Conservation (phyloP, 1,140 invertebrate genomes). For the Drosophila leontia region DNA sequence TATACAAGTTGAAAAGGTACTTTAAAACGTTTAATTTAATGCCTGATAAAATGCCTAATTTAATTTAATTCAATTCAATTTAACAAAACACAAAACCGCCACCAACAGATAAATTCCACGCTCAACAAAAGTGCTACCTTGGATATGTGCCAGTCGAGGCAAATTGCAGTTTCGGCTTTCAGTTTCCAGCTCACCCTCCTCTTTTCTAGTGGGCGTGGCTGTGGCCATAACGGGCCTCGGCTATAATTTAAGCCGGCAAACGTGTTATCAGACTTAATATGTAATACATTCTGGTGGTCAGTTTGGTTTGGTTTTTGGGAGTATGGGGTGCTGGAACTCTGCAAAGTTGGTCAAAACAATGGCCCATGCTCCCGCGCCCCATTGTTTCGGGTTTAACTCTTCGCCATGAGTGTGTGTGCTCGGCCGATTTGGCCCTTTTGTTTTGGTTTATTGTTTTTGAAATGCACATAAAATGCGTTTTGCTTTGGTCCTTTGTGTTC, state of each 20-base stretch:
- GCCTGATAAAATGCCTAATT: background rate
- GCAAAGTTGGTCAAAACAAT: conserved; percentile 60
- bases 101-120: background rate
- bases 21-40: background rate
- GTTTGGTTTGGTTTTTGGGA: conserved; percentile 7
- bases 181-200: background rate
- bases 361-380: conserved; percentile 13
- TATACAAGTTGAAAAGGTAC: background rate
- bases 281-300: conserved; percentile 58
- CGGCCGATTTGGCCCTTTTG: conserved; percentile 59
- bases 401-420: conserved; percentile 17
- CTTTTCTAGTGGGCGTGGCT: conserved; percentile 34
- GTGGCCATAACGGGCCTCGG: conserved; percentile 34
- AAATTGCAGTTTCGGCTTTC: conserved; percentile 19
- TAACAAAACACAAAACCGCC: background rate
- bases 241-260: conserved; percentile 60
- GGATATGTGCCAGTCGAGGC: conserved; percentile 15
- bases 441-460: conserved; percentile 74
- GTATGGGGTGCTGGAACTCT: background rate
- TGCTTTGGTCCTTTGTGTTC: conserved; percentile 30
- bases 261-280: conserved; percentile 70
- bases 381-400: conserved; percentile 39
- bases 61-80: conserved; percentile 2
- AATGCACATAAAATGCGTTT: conserved; percentile 73
- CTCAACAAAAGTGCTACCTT: background rate